These are phyloP conservation scores for silkworm (Bombyx mori) DNA, from an alignment of 1,140 invertebrate species.

Conservation along the genomic window ASM3026992v2 NC_085128.1:9159501-9160000, in stretches of 20 bases:
- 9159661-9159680: neutral
- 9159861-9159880: too few relatives aligned
- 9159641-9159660: neutral
- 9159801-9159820: too few relatives aligned
- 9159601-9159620: neutral
- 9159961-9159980: too few relatives aligned
- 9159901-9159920: too few relatives aligned
- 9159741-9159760: neutral
- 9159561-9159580: slow-evolving; percentile 1
- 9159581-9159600: slow-evolving; percentile 4
- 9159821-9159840: too few relatives aligned
- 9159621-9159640: neutral
- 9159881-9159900: too few relatives aligned
- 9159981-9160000: too few relatives aligned
- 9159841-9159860: too few relatives aligned
- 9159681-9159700: neutral
- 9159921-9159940: too few relatives aligned
- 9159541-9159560: slow-evolving; percentile 1
- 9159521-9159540: slow-evolving; percentile 4
- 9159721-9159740: neutral
- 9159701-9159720: neutral
- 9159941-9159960: too few relatives aligned
- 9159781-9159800: neutral
- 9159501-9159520: slow-evolving; percentile 19
- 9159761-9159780: neutral